Evolutionary conservation across 1,140 invertebrate species (phyloP).

Genomic region (Apis cerana): DNA sequence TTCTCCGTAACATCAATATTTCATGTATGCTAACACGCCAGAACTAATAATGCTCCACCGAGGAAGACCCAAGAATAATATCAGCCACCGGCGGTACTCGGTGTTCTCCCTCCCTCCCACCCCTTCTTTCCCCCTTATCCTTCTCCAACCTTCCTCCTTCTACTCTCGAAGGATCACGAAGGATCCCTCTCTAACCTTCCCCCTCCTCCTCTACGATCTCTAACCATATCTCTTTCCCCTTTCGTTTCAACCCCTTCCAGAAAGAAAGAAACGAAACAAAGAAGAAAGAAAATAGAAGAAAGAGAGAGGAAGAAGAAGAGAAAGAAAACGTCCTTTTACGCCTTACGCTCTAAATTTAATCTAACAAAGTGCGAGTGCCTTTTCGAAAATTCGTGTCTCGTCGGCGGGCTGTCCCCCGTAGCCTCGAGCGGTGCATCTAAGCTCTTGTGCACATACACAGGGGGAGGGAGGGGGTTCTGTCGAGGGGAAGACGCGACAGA

Average conservation of each 20-base stretch:
- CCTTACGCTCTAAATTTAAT: constrained; percentile 63
- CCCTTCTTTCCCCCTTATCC: constrained; percentile 16
- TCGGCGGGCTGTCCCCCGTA: constrained; percentile 17
- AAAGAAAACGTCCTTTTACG: constrained; percentile 43
- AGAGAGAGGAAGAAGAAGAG: neutral
- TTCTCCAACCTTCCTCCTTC: constrained; percentile 19
- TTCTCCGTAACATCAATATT: constrained; percentile 80
- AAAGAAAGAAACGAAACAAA: too few relatives aligned
- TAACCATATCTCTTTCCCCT: too few relatives aligned
- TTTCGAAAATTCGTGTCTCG: constrained; percentile 65
- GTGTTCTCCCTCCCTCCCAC: constrained; percentile 43
- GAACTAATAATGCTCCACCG: constrained; percentile 80
- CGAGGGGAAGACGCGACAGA: neutral
- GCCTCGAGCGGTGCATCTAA: constrained; percentile 26
- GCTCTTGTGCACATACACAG: neutral
- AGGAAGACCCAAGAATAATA: constrained; percentile 81
- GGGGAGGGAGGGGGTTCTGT: neutral
- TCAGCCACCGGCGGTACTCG: constrained; percentile 69
- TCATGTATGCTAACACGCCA: constrained; percentile 82
- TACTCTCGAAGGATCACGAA: constrained; percentile 11
- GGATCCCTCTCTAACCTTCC: constrained; percentile 13
- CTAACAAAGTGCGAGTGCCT: constrained; percentile 48
- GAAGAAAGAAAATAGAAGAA: too few relatives aligned
- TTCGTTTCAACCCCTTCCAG: too few relatives aligned
- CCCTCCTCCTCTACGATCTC: neutral